Evolutionary conservation across 2,113 vertebrate genomes (phyloP), one percentile per base, ranked within the genome.

Genomic region (Caretta caretta): DNA sequence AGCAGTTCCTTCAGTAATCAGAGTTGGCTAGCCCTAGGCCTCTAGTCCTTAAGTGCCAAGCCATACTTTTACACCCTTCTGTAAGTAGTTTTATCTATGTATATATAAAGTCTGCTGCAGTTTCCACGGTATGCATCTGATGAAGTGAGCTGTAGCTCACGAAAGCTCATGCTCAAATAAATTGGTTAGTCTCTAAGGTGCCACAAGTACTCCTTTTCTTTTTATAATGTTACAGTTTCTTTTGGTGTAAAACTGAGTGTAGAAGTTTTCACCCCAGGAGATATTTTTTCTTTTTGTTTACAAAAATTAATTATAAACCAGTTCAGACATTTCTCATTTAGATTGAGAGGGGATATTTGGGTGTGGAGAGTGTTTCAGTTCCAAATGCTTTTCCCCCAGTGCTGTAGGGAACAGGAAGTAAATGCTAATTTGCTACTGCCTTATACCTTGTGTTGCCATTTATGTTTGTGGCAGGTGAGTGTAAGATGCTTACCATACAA

Each of bases 41-140:
- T 38, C n/a, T 20, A 38, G n/a, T 38, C 16, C 65, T 38, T 38
- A 20, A 38, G n/a, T 38, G 35, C n/a, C 65, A n/a, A 69, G 8
- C 65, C 17, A 31, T 19, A 69, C 17, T 69, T 4, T 38, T 69
- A n/a, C 35, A 84, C 86, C 80, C 50, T 98, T 95, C 96, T 97
- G 96, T 96, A 96, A 98, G 92, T 97, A 97, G 97, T 98, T 98
- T 97, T n/a, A n/a, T n/a, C n/a, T n/a, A n/a, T n/a, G n/a, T n/a
- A n/a, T n/a, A n/a, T n/a, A n/a, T n/a, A n/a, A n/a, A n/a, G n/a
- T n/a, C n/a, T n/a, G n/a, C n/a, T n/a, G n/a, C n/a, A n/a, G n/a
- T n/a, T n/a, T n/a, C n/a, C n/a, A n/a, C n/a, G n/a, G n/a, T n/a
- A n/a, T n/a, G n/a, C n/a, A n/a, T n/a, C n/a, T n/a, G n/a, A n/a